These are phyloP conservation scores for Cherax quadricarinatus DNA, from an alignment of 1,140 invertebrate species.

Conservation along the genomic window DNA sequence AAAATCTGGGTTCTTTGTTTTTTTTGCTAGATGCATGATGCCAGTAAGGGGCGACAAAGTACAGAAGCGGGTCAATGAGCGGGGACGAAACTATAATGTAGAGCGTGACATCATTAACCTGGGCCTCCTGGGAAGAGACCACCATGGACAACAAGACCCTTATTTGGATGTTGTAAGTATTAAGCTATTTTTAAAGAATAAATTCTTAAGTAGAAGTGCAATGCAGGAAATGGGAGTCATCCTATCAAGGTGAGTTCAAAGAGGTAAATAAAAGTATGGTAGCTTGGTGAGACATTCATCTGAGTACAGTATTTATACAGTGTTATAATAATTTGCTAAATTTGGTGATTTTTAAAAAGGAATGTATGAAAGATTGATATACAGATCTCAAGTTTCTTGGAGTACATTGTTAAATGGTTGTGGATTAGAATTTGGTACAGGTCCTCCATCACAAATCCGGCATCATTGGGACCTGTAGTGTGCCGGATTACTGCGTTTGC, in stretches of 20 bases:
- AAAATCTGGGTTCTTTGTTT: neutral
- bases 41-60: conserved; percentile 41
- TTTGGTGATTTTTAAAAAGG: too few species aligned
- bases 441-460: too few species aligned
- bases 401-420: too few species aligned
- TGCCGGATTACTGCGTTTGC: too few species aligned
- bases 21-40: conserved; percentile 54
- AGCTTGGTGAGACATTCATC: too few species aligned
- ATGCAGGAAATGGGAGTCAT: neutral
- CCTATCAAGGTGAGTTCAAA: neutral
- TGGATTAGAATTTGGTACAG: too few species aligned
- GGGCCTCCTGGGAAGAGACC: neutral
- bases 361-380: too few species aligned
- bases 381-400: too few species aligned
- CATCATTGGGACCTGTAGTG: too few species aligned
- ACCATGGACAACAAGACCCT: conserved; percentile 9
- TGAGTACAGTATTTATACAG: too few species aligned
- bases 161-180: conserved; percentile 19
- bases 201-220: neutral
- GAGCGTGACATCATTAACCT: conserved; percentile 4
- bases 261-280: too few species aligned
- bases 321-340: too few species aligned
- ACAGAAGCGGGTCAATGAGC: conserved; percentile 54
- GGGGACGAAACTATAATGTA: conserved; percentile 39
- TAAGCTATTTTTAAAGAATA: neutral